These are phyloP conservation scores for Stylophora pistillata DNA, from an alignment of 64 coral and sea anemone genomes.

Conservation along the genomic window DNA sequence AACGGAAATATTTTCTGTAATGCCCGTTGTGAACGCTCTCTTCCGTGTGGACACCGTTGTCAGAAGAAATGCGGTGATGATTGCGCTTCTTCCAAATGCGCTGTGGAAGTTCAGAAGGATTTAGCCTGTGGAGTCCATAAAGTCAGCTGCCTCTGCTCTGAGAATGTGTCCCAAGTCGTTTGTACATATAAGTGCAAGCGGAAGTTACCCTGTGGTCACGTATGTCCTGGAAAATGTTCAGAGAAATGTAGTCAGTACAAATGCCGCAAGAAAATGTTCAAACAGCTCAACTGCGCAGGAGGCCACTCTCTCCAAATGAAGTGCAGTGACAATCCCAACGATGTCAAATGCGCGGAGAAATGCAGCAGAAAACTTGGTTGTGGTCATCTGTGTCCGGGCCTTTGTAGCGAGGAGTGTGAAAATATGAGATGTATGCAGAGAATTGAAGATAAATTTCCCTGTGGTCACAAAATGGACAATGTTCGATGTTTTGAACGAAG, in stretches of 20 bases:
- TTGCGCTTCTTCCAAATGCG: neutral
- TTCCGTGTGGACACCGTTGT: slow-evolving; percentile 50
- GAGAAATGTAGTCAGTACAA: neutral
- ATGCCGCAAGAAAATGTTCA: neutral
- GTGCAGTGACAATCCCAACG: slow-evolving; percentile 9
- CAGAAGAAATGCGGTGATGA: slow-evolving; percentile 21
- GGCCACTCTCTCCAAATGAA: slow-evolving; percentile 12
- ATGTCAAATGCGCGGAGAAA: slow-evolving; percentile 14
- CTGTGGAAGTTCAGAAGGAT: slow-evolving; percentile 1
- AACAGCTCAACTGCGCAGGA: slow-evolving; percentile 14
- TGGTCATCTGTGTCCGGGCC: slow-evolving; percentile 40
- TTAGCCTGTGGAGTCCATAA: slow-evolving; percentile 32
- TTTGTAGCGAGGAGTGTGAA: slow-evolving; percentile 4
- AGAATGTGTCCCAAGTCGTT: neutral
- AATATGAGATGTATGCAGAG: neutral
- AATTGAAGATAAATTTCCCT: slow-evolving; percentile 38
- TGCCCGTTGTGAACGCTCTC: neutral
- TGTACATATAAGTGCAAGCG: slow-evolving; percentile 4
- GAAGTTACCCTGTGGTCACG: slow-evolving; percentile 2
- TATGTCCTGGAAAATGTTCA: slow-evolving; percentile 36
- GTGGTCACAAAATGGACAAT: slow-evolving; percentile 42
- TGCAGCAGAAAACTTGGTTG: slow-evolving; percentile 34
- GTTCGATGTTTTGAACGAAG: neutral
- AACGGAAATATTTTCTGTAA: slow-evolving; percentile 7
- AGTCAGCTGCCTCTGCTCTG: slow-evolving; percentile 16